Conservation (phyloP, 2,888 invertebrate species). For the Diarsia brunnea region DNA sequence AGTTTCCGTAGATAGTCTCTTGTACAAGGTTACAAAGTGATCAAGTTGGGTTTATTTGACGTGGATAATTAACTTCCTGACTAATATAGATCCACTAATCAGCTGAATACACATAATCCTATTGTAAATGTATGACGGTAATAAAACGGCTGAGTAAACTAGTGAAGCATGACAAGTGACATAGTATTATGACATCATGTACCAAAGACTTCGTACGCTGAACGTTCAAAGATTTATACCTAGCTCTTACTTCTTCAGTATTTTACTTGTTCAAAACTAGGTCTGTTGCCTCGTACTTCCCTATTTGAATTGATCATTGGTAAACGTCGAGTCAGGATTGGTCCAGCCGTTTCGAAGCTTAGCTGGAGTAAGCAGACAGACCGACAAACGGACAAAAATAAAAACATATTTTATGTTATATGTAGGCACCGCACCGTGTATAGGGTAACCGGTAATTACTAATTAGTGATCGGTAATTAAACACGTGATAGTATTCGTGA, state of each 20-base stretch:
- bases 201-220: not conserved
- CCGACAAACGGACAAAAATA: too few species aligned
- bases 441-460: too few species aligned
- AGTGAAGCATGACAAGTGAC: slow-evolving; percentile 15
- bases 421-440: too few species aligned
- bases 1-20: not conserved
- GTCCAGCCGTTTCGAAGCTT: too few species aligned
- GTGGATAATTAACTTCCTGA: slow-evolving; percentile 13
- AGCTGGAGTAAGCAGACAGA: too few species aligned
- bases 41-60: not conserved
- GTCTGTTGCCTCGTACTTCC: too few species aligned
- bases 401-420: too few species aligned
- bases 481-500: too few species aligned
- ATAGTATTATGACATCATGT: slow-evolving; percentile 5
- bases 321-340: too few species aligned
- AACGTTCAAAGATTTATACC: not conserved
- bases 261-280: not conserved
- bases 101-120: slow-evolving; percentile 14
- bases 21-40: not conserved
- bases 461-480: too few species aligned
- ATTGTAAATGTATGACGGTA: slow-evolving; percentile 25
- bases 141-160: slow-evolving; percentile 33
- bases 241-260: not conserved
- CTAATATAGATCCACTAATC: slow-evolving; percentile 18
- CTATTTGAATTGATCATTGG: too few species aligned